These are phyloP conservation scores for Camptogramma bilineatum DNA, from an alignment of 2,888 invertebrate genomes.

Conservation along the genomic window DNA sequence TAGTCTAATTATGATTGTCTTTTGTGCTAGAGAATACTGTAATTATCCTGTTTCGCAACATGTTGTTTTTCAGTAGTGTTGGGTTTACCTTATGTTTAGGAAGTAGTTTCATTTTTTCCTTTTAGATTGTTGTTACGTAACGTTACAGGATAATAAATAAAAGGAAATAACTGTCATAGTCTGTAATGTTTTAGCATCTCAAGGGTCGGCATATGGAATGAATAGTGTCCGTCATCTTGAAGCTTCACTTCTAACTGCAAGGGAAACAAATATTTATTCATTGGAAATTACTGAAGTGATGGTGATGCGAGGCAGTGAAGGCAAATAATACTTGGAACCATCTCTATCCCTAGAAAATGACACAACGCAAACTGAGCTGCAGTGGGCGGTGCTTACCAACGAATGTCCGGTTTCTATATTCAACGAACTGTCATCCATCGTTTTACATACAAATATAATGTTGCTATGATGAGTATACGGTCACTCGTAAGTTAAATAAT, in stretches of 20 bases:
- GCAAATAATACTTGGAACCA: too few relatives aligned
- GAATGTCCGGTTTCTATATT: too few relatives aligned
- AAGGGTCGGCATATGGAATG: constrained; percentile 69
- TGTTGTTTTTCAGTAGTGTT: not conserved
- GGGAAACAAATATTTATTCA: constrained; percentile 13
- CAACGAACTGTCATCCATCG: too few relatives aligned
- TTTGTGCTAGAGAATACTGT: not conserved
- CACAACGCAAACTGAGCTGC: too few relatives aligned
- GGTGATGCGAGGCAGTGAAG: too few relatives aligned
- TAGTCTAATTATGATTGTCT: not conserved
- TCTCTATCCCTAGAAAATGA: too few relatives aligned
- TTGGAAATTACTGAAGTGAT: not conserved
- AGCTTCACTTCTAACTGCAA: constrained; percentile 70
- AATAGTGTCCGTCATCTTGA: constrained; percentile 62
- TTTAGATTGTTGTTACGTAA: not conserved
- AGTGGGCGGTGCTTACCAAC: too few relatives aligned
- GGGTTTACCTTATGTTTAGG: not conserved
- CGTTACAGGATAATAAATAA: constrained; percentile 5
- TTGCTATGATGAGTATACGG: too few relatives aligned
- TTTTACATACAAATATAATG: too few relatives aligned
- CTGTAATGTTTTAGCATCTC: constrained; percentile 55
- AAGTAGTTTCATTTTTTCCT: not conserved
- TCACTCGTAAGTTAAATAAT: too few relatives aligned
- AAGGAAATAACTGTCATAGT: constrained; percentile 29
- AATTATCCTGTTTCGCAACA: not conserved